Evolutionary conservation across 2,797 vertebrate genomes (phyloP).

Genomic region (Alcedo quadribrachys): DNA sequence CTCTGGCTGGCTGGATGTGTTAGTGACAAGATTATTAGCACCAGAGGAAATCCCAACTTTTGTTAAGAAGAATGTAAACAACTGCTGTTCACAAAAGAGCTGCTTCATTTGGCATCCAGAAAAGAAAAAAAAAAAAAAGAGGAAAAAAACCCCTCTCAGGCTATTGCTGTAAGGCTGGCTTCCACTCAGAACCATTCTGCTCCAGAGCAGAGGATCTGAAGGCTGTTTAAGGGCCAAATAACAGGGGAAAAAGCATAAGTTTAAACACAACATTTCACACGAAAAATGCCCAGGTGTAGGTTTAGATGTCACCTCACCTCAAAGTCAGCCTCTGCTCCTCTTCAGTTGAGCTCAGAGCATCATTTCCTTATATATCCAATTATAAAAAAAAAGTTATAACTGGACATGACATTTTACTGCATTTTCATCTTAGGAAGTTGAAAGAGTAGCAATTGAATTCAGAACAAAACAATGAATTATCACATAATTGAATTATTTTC

Average conservation of each 20-base stretch:
- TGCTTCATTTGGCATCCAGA: not conserved
- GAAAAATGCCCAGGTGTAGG: not conserved
- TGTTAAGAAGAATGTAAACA: slow-evolving; percentile 31
- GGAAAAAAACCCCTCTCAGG: not conserved
- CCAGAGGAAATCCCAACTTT: slow-evolving; percentile 39
- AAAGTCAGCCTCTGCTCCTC: not conserved
- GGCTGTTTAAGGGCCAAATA: not conserved
- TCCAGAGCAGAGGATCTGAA: not conserved
- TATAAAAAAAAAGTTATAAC: not conserved
- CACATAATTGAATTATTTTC: not conserved
- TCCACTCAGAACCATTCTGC: not conserved
- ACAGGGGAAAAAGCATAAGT: not conserved
- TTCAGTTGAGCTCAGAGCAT: not conserved
- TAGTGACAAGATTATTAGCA: not conserved
- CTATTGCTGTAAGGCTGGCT: not conserved
- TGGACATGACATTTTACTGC: accelerated
- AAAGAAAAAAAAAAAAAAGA: not conserved
- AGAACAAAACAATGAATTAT: not conserved
- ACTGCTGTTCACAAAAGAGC: slow-evolving; percentile 6
- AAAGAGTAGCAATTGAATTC: not conserved
- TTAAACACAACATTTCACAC: not conserved
- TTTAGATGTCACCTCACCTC: not conserved
- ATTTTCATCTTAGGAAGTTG: not conserved
- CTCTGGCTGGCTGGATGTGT: not conserved
- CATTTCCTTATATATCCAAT: not conserved